Evolutionary conservation across 2,888 invertebrate species (phyloP), one percentile per base, ranked within the genome.

Genomic region (Thereva nobilitata): DNA sequence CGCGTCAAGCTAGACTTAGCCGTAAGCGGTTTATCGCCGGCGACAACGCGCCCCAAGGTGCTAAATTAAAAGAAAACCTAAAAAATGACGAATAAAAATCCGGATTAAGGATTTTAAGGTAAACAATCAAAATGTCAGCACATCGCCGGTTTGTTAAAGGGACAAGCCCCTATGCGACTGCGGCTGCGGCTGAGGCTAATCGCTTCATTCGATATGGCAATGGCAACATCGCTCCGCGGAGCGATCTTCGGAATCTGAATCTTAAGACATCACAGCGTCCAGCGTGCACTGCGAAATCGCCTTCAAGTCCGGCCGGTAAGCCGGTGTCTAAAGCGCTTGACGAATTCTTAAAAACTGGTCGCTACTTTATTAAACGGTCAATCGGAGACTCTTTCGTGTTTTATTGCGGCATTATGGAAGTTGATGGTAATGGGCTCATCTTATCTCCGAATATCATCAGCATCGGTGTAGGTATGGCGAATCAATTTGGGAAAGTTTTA

Each of bases 61-160:
- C 40, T 61, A 61, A 61, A 50, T 61, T 41, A 23, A 23, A 23
- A 23, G 23, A 23, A 23, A 23, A 23, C 23, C 23, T 23, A 23
- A 23, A 23, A 61, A 49, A 50, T 3, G 61, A 49, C n/a, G 35
- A 61, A 41, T 10, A 61, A 61, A 50, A 61, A 41, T 41, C 40
- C 61, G 50, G 61, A 61, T 61, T 61, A 61, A 50, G 41, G 6
- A 50, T 40, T 50, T 61, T 50, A 50, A 49, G 37, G 61, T 61
- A 61, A 61, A 61, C 61, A 61, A 61, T 61, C 50, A 42, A 50
- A 61, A 23, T 41, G 50, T 61, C 61, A 61, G 61, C 50, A 41
- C 57, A 50, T 61, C 40, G 61, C n/a, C 34, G 10, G 50, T 38
- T 12, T 34, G 40, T 40, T 34, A 50, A 61, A 50, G 34, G 34